Base-by-base conservation (phyloP, 1,140 invertebrate species). In the Oedothorax gibbosus region DNA sequence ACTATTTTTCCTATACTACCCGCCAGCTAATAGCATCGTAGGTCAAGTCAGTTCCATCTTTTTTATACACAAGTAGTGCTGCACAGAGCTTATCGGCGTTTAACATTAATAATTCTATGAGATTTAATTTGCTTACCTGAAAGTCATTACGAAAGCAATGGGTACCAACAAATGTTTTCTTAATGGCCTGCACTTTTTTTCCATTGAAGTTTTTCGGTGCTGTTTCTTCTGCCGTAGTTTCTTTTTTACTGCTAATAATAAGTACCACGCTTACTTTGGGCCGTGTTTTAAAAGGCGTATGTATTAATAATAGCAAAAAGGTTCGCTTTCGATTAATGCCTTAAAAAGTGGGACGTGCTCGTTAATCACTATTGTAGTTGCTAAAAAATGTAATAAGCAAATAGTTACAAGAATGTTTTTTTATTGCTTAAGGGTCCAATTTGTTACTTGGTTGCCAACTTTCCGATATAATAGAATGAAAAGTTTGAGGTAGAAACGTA, bases 41-140 rank as follows among this genome's bases (percentile, higher is more conserved):
- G 72, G 81, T 76, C 71, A 75, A 82, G 9, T 49, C n/a, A 54
- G 80, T 76, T 84, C 50, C 72, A 50, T 76, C 71, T 84, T 75
- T 84, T 84, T 84, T 84, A 56, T 75, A 57, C 65, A 20, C 50
- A 8, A 6, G 49, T 7, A 15, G 57, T 12, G 57, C 60, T 54
- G 35, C 35, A 35, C 35, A 84, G 56, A 84, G 76, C 81, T 84
- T 84, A 84, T 84, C 81, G 81, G 81, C 56, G 81, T 84, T 84
- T 84, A 84, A 50, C 81, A 84, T 84, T 84, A 84, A 84, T 84
- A 84, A 84, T 84, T 84, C 81, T 75, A 84, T 84, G 81, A 84
- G 81, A 84, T 84, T 84, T 84, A 84, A 84, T 84, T 84, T 84
- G 81, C 81, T 75, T 76, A 68, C 60, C 81, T 66, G 81, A 57